phyloP scores from a whole-genome alignment of 1,140 invertebrate genomes.

The Drosophila lowei region DNA sequence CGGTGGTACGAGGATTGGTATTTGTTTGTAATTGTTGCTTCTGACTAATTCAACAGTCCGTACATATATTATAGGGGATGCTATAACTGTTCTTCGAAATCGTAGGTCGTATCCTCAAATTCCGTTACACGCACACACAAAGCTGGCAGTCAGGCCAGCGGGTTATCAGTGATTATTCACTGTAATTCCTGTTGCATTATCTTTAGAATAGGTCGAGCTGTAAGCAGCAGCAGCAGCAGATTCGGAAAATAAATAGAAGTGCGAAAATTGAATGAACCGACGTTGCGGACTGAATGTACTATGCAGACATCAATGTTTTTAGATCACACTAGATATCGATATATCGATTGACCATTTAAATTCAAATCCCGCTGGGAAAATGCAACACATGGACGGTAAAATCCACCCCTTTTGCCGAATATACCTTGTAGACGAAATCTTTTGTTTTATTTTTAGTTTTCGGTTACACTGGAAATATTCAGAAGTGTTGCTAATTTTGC shows the following conservation, averaged over 20 bases:
- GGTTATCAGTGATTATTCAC: slow-evolving; percentile 6
- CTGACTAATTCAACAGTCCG: slow-evolving; percentile 11
- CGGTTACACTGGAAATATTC: no score
- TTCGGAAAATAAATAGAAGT: slow-evolving; percentile 40
- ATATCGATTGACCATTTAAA: no score
- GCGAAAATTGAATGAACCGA: neutral
- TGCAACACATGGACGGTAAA: no score
- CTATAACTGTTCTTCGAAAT: slow-evolving; percentile 3
- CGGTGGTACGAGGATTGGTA: slow-evolving; percentile 8
- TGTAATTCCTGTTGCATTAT: slow-evolving; percentile 28
- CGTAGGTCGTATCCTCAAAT: neutral
- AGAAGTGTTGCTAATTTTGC: no score
- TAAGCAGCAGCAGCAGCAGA: slow-evolving; percentile 28
- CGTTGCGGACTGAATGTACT: no score
- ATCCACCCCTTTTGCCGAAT: no score
- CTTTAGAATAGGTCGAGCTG: slow-evolving; percentile 4
- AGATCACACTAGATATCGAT: no score
- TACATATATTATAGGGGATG: neutral
- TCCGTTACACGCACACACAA: slow-evolving; percentile 15
- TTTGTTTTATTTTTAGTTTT: no score
- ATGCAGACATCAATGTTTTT: no score
- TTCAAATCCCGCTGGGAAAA: no score
- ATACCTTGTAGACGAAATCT: no score
- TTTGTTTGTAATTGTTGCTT: slow-evolving; percentile 35
- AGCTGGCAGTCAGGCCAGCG: neutral